phyloP scores from a whole-genome alignment of 2,888 invertebrate species.

The Eutolmus rufibarbis region DNA sequence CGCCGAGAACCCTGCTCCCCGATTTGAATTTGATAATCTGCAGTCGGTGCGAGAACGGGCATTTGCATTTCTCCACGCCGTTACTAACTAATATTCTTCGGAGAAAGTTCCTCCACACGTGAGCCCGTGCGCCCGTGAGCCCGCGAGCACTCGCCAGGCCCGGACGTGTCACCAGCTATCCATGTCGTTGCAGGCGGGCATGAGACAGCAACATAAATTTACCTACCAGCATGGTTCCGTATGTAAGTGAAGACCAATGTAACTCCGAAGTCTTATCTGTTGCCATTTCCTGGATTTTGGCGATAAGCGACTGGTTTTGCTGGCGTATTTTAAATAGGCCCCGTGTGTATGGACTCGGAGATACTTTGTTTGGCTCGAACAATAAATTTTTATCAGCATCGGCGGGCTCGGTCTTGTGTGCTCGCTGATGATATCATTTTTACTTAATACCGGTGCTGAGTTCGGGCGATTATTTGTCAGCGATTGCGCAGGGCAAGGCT shows the following conservation, averaged over 20 bases:
- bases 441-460: slow-evolving; percentile 41
- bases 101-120: slow-evolving; percentile 41
- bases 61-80: not conserved
- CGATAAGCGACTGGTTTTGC: slow-evolving; percentile 48
- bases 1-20: not conserved
- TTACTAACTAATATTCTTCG: slow-evolving; percentile 20
- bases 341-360: slow-evolving; percentile 34
- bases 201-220: slow-evolving; percentile 44
- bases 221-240: slow-evolving; percentile 47
- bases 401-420: slow-evolving; percentile 37
- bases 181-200: slow-evolving; percentile 37
- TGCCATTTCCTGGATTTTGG: slow-evolving; percentile 52
- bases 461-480: slow-evolving; percentile 33
- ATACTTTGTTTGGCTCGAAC: slow-evolving; percentile 36
- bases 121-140: not conserved
- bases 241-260: slow-evolving; percentile 49
- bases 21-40: slow-evolving; percentile 34
- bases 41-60: slow-evolving; percentile 27
- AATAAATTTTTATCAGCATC: slow-evolving; percentile 39
- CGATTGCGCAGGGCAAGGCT: slow-evolving; percentile 20
- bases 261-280: slow-evolving; percentile 50
- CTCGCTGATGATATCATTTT: slow-evolving; percentile 43
- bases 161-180: slow-evolving; percentile 30
- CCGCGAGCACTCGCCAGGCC: not conserved
- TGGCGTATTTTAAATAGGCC: slow-evolving; percentile 43